A percentile compares a stretch with the other conserved stretches of the same genome.
Evolutionary conservation across 2,888 invertebrate species (phyloP).

Genomic region (Campoplex capitator): DNA sequence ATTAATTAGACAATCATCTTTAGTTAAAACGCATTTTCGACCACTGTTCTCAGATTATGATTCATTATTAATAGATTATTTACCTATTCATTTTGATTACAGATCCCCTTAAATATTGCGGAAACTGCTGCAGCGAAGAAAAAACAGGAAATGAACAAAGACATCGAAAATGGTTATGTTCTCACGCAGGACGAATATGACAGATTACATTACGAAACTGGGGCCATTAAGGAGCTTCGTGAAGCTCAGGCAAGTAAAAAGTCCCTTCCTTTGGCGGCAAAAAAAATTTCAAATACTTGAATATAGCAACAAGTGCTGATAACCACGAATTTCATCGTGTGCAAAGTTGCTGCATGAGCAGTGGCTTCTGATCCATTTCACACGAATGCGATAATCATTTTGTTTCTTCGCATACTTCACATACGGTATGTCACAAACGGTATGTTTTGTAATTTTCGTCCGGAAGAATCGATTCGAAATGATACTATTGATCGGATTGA

Average conservation of each 20-base stretch:
- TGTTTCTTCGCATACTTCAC: too few relatives aligned
- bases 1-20: background rate
- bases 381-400: too few relatives aligned
- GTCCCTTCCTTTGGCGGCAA: background rate
- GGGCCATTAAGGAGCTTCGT: constrained; percentile 87
- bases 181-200: constrained; percentile 87
- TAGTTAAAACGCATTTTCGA: too few relatives aligned
- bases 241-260: constrained; percentile 86
- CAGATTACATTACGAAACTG: constrained; percentile 87
- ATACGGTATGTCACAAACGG: too few relatives aligned
- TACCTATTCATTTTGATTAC: background rate
- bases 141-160: constrained; percentile 85
- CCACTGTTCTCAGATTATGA: too few relatives aligned
- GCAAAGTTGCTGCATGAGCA: too few relatives aligned
- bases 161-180: constrained; percentile 86
- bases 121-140: constrained; percentile 73
- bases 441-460: background rate
- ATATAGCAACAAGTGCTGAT: too few relatives aligned
- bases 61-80: background rate
- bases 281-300: background rate
- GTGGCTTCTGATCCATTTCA: too few relatives aligned
- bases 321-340: too few relatives aligned
- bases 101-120: constrained; percentile 72
- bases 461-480: too few relatives aligned
- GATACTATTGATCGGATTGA: too few relatives aligned